Evolutionary conservation across 2,113 vertebrate species (phyloP).

Genomic region (Alligator mississippiensis): DNA sequence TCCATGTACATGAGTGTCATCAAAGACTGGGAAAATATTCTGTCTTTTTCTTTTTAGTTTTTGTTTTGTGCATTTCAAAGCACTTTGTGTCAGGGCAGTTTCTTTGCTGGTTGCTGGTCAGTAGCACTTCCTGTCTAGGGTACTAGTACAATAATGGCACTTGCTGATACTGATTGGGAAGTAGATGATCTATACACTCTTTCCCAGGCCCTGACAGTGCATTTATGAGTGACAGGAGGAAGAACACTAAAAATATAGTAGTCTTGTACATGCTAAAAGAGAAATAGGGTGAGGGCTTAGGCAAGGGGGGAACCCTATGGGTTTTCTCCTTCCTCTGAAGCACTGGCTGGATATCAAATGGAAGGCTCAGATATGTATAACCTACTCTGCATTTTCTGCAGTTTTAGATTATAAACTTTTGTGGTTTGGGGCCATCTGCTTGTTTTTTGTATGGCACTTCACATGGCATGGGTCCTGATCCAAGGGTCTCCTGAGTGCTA

Average conservation of each 20-base stretch:
- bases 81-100: neutral
- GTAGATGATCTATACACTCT: neutral
- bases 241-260: conserved; percentile 48
- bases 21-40: neutral
- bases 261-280: neutral
- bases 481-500: neutral
- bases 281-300: neutral
- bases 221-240: neutral
- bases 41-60: neutral
- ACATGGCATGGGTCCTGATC: neutral
- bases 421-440: neutral
- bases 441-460: neutral
- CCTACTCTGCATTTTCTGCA: neutral
- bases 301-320: neutral
- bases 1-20: neutral
- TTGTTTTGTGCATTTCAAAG: neutral
- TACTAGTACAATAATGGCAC: neutral
- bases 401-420: neutral
- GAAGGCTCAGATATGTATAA: neutral
- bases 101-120: neutral
- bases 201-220: conserved; percentile 21
- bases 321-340: neutral
- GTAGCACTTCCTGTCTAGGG: conserved; percentile 26
- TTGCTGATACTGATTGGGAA: neutral
- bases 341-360: neutral